phyloP scores from a whole-genome alignment of 2,113 vertebrate genomes.

The Siniperca chuatsi region DNA sequence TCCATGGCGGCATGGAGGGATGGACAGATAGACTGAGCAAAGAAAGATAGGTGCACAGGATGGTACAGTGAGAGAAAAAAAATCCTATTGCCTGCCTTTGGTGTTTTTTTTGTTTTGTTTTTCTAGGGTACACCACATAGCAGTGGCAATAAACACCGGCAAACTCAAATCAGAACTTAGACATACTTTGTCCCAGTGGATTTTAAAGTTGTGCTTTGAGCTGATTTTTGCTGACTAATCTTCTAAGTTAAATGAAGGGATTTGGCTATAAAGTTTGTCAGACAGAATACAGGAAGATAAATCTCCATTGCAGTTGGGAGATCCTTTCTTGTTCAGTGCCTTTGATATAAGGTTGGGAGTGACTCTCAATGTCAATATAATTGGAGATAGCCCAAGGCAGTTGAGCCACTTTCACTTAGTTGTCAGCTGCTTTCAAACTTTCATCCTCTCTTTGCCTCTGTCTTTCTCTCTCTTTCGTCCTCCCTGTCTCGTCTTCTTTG shows the following conservation, averaged over 20 bases:
- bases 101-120: neutral
- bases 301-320: constrained; percentile 28
- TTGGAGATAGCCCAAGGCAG: constrained; percentile 47
- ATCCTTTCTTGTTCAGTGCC: constrained; percentile 39
- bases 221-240: constrained; percentile 40
- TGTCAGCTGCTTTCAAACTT: constrained; percentile 45
- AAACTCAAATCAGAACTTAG: constrained; percentile 1
- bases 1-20: constrained; percentile 46
- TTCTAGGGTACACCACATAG: neutral
- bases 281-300: constrained; percentile 10
- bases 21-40: constrained; percentile 15
- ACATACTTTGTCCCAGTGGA: constrained; percentile 17
- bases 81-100: neutral
- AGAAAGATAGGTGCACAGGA: neutral
- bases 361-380: constrained; percentile 59
- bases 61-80: neutral
- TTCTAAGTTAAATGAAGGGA: neutral
- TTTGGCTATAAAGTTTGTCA: constrained; percentile 22
- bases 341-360: constrained; percentile 41
- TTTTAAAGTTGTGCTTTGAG: constrained; percentile 7
- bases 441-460: constrained; percentile 1
- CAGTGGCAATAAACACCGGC: constrained; percentile 1
- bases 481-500: neutral
- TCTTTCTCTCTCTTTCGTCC: neutral
- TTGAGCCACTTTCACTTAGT: constrained; percentile 34